Percentiles rank a stretch among this genome's conserved stretches.
Evolutionary conservation across 2,797 vertebrate genomes (phyloP).

Genomic region (Protosalanx chinensis): DNA sequence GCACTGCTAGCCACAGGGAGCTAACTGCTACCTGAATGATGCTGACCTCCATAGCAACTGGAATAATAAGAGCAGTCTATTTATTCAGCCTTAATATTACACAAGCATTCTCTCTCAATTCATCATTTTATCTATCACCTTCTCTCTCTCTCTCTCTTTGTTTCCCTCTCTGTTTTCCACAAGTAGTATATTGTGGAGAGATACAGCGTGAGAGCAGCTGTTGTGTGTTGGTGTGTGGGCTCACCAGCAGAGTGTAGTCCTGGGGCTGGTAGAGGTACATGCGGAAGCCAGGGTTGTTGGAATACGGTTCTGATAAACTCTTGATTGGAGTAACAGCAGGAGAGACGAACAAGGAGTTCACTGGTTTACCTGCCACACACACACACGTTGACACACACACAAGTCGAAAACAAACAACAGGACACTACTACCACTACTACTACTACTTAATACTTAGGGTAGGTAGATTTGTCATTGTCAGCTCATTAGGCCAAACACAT

Average conservation of each 20-base stretch:
- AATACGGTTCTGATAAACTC: slow-evolving; percentile 63
- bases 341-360: slow-evolving; percentile 88
- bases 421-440: not conserved
- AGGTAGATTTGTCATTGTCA: no score
- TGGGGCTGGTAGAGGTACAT: slow-evolving; percentile 77
- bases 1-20: not conserved
- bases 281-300: slow-evolving; percentile 90
- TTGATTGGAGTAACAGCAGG: slow-evolving; percentile 93
- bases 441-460: no score
- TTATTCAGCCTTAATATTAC: not conserved
- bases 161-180: not conserved
- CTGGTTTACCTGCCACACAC: slow-evolving; percentile 71
- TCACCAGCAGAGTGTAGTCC: slow-evolving; percentile 79
- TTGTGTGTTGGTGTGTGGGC: slow-evolving; percentile 27
- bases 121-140: not conserved
- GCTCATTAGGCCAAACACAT: not conserved
- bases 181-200: not conserved
- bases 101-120: not conserved
- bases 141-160: not conserved
- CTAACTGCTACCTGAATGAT: slow-evolving; percentile 4
- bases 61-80: not conserved
- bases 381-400: not conserved
- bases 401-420: not conserved
- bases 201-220: no score
- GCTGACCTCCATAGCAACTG: slow-evolving; percentile 3